phyloP scores from a whole-genome alignment of 2,113 vertebrate species.

The Crocuta crocuta region DNA sequence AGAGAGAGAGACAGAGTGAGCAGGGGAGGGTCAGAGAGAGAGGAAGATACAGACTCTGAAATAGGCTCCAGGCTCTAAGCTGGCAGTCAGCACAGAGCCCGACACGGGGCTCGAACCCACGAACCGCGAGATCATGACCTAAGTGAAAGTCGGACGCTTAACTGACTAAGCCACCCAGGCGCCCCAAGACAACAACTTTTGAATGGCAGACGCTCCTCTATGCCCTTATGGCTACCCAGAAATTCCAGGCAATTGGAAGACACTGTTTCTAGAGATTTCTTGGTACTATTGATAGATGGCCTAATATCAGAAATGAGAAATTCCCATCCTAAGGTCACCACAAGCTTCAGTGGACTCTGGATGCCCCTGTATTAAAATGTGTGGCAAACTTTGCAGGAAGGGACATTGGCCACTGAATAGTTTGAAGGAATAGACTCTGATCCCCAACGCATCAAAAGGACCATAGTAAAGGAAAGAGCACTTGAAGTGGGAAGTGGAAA shows the following conservation, averaged over 20 bases:
- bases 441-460: background rate
- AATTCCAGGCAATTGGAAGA: background rate
- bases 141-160: too few species aligned
- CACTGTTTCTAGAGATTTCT: background rate
- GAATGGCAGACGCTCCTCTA: background rate
- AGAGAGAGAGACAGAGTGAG: too few species aligned
- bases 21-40: too few species aligned
- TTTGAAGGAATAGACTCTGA: background rate
- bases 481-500: background rate
- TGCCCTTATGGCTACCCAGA: background rate
- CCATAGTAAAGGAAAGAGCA: background rate
- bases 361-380: background rate
- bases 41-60: too few species aligned
- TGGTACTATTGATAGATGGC: background rate
- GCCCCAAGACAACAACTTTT: background rate
- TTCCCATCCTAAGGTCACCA: background rate
- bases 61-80: too few species aligned
- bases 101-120: too few species aligned
- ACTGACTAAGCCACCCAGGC: too few species aligned
- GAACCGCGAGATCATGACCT: too few species aligned
- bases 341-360: background rate
- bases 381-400: background rate
- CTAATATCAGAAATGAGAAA: background rate
- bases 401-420: background rate
- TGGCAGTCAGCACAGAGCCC: too few species aligned